Evolutionary conservation across 1,140 invertebrate species (phyloP).

Genomic region (Calephelis nemesis): DNA sequence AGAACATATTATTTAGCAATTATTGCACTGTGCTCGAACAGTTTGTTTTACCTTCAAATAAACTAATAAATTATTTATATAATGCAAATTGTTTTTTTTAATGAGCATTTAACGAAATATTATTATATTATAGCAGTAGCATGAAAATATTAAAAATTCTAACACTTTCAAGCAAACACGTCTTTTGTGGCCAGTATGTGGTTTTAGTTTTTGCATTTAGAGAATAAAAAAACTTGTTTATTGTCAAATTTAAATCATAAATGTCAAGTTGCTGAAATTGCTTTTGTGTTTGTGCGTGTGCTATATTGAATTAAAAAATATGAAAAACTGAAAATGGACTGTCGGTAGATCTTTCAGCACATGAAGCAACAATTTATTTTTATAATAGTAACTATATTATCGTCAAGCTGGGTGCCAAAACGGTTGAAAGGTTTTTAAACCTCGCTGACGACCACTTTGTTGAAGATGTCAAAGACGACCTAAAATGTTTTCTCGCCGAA

Average conservation of each 20-base stretch:
- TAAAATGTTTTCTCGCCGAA: constrained; percentile 72
- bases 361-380: constrained; percentile 54
- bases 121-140: no score
- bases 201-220: background rate
- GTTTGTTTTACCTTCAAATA: no score
- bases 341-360: constrained; percentile 58
- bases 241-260: background rate
- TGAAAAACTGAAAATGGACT: constrained; percentile 70
- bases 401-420: constrained; percentile 79
- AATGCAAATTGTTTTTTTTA: no score
- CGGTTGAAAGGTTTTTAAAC: constrained; percentile 68
- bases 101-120: no score
- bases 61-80: no score
- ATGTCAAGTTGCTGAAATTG: constrained; percentile 15
- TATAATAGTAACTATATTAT: constrained; percentile 38
- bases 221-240: constrained; percentile 1
- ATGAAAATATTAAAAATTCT: no score
- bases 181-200: no score
- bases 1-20: no score
- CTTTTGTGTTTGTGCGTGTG: constrained; percentile 35
- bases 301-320: constrained; percentile 18
- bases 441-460: constrained; percentile 72
- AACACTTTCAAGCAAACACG: no score
- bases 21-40: no score
- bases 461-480: constrained; percentile 74